Percentiles rank a stretch among this genome's conserved stretches.
These are phyloP conservation scores for Melanostigma gelatinosum DNA, from an alignment of 2,113 vertebrate genomes.

Conservation along the genomic window DNA sequence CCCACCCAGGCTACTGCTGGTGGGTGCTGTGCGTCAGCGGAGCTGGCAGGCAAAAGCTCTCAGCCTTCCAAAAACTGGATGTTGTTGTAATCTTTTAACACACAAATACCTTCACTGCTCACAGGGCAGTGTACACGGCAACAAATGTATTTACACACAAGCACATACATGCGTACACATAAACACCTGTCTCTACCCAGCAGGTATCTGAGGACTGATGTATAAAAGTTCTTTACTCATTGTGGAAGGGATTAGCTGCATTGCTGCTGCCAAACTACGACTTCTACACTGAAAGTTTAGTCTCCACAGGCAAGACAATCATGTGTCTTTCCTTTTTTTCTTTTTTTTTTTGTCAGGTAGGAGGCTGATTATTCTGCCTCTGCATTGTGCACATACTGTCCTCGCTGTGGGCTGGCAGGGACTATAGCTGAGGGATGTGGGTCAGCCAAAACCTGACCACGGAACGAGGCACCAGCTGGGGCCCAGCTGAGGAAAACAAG, in stretches of 20 bases:
- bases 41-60: conserved; percentile 50
- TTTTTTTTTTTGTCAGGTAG: conserved; percentile 47
- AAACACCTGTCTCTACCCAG: conserved; percentile 61
- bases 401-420: conserved; percentile 64
- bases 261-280: conserved; percentile 32
- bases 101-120: conserved; percentile 40
- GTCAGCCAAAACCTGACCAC: conserved; percentile 78
- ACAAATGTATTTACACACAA: conserved; percentile 51
- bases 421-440: conserved; percentile 64
- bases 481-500: conserved; percentile 63
- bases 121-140: conserved; percentile 18
- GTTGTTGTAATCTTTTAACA: conserved; percentile 48
- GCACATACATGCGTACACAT: conserved; percentile 28
- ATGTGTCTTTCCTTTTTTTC: not conserved
- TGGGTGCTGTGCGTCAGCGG: conserved; percentile 65
- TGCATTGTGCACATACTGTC: conserved; percentile 79
- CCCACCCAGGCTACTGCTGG: conserved; percentile 53
- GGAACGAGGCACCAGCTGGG: conserved; percentile 68
- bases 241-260: conserved; percentile 45
- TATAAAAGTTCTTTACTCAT: not conserved
- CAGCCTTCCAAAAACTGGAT: conserved; percentile 38
- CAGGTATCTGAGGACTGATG: conserved; percentile 14
- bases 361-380: conserved; percentile 62
- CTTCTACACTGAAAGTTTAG: conserved; percentile 17
- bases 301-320: not conserved